A percentile compares a stretch with the other conserved stretches of the same genome.
phyloP scores from a whole-genome alignment of 1,140 invertebrate genomes.

The Drosophila mauritiana region DNA sequence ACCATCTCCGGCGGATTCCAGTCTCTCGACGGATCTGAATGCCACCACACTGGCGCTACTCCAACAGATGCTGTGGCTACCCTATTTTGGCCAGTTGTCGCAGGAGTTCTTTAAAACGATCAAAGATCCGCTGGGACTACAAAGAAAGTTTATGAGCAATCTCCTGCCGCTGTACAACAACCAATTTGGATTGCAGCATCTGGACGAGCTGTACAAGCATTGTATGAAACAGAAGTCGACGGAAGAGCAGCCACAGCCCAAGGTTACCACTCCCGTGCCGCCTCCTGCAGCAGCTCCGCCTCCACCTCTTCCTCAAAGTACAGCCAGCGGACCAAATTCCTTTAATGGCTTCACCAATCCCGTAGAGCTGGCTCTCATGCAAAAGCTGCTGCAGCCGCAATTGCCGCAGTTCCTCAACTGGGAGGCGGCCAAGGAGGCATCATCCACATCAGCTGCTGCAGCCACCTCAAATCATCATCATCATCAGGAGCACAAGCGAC shows the following conservation, averaged over 20 bases:
- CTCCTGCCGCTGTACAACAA: conserved; percentile 66
- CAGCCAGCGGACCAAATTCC: conserved; percentile 23
- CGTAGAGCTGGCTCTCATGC: conserved; percentile 88
- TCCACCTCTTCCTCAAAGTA: conserved; percentile 8
- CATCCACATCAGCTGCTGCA: conserved; percentile 53
- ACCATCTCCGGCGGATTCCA: conserved; percentile 71
- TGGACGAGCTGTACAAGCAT: conserved; percentile 77
- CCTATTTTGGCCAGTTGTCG: conserved; percentile 88
- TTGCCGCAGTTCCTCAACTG: conserved; percentile 50
- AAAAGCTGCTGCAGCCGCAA: conserved; percentile 86
- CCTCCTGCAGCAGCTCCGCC: conserved; percentile 1
- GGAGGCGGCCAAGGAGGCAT: conserved; percentile 36
- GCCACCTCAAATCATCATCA: conserved; percentile 62
- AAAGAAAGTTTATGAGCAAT: conserved; percentile 70
- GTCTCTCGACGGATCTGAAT: conserved; percentile 87
- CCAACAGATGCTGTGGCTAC: conserved; percentile 90
- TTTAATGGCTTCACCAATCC: conserved; percentile 86
- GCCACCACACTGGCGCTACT: conserved; percentile 88
- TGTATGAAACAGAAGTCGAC: conserved; percentile 67
- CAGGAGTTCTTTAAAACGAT: conserved; percentile 86
- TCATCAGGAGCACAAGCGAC: conserved; percentile 64
- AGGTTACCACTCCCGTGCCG: conserved; percentile 28
- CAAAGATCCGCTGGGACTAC: conserved; percentile 83
- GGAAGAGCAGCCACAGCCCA: conserved; percentile 33
- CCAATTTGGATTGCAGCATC: conserved; percentile 71